Base-by-base conservation (phyloP, 2,888 invertebrate genomes). In the Lepidochrysops patricia region DNA sequence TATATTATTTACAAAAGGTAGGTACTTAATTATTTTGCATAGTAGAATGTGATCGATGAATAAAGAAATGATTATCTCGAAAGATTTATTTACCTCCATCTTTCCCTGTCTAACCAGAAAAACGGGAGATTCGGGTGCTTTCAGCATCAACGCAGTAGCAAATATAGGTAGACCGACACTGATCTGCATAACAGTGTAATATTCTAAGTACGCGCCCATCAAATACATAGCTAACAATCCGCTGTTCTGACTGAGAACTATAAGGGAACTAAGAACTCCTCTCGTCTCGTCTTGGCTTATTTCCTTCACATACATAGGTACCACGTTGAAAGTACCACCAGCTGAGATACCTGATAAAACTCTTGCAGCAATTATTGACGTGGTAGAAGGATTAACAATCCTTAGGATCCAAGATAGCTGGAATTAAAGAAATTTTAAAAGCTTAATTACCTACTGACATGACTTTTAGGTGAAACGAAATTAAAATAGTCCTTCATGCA, bases 141-240 rank as follows among this genome's bases (percentile, higher is more conserved):
- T 60, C 4, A 56, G 27, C 57, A 60, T 57, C 15, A 54, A 25
- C 4, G 60, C 2, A 0, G 56, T 49, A 0, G 58, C 34, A 0
- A 60, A n/a, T 27, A 60, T 27, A 7, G 60, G 56, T 25, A 62
- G 1, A 2, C 50, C 25, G 1, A 58, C 23, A 2, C 43, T 29
- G 29, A 43, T 37, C 1, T 58, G 26, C 13, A 29, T 48, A 0
- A 60, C 56, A 4, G 49, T 58, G 1, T 50, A 26, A 50, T 62
- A 62, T 12, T 62, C 57, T 15, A 62, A 29, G 49, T 60, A 62
- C 4, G 49, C 56, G 12, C 62, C 62, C 27, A 62, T 58, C 1
- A 60, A 25, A 50, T 62, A 61, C 61, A 63, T 63, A 2, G 57
- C n/a, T 19, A 63, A 58, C n/a, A 63, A 23, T 43, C 63, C 63